Conservation (phyloP, 2,888 invertebrate species). For the Cremastinae sp. region DNA sequence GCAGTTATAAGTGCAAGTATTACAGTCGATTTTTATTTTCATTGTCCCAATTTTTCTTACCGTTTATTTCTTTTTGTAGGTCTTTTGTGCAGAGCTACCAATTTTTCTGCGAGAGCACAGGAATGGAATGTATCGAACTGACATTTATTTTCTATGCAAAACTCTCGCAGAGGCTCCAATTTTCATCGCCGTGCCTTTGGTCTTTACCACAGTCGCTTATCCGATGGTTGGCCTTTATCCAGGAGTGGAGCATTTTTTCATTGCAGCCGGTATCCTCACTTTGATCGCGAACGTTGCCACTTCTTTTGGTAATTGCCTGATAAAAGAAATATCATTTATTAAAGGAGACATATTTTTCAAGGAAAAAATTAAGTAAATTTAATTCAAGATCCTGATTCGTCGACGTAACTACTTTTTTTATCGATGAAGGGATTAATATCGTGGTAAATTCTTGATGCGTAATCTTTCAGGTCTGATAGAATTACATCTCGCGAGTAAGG, state of each 20-base stretch:
- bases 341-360: not conserved
- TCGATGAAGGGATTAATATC: constrained; percentile 35
- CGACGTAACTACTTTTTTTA: not conserved
- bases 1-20: constrained; percentile 93
- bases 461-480: constrained; percentile 43
- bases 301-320: constrained; percentile 87
- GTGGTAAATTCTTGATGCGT: constrained; percentile 21
- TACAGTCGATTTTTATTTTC: constrained; percentile 10
- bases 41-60: too few species aligned
- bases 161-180: constrained; percentile 94
- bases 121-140: constrained; percentile 94
- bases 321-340: not conserved
- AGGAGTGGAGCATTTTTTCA: constrained; percentile 86
- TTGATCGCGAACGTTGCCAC: constrained; percentile 94
- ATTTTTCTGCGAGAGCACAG: constrained; percentile 94
- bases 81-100: constrained; percentile 93
- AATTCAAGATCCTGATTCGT: not conserved
- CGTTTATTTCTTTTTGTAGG: constrained; percentile 81
- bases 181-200: constrained; percentile 89
- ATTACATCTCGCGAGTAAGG: constrained; percentile 21
- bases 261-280: constrained; percentile 87
- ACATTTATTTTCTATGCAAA: constrained; percentile 95
- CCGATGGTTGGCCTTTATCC: constrained; percentile 93
- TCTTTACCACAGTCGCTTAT: constrained; percentile 92
- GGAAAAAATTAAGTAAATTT: not conserved